Conservation (phyloP, 2,113 vertebrate genomes). For the Nesogale talazaci region DNA sequence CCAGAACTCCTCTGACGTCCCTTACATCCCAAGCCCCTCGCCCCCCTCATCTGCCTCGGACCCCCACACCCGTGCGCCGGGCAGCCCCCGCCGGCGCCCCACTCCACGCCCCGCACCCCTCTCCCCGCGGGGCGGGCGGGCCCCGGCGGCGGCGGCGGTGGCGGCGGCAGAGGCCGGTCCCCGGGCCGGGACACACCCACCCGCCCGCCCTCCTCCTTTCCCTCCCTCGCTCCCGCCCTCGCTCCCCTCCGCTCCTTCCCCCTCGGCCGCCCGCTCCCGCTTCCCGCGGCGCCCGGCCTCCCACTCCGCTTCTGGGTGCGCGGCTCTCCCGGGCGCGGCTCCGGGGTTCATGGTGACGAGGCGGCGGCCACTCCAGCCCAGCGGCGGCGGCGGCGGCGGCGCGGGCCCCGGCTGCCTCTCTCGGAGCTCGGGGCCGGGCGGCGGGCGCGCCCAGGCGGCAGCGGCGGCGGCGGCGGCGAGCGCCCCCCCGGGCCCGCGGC, state of each 20-base stretch:
- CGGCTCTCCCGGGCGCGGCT: constrained; percentile 71
- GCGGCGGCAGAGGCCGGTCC: constrained; percentile 68
- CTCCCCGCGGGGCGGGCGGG: constrained; percentile 12
- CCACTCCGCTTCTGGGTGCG: constrained; percentile 60
- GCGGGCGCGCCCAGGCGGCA: too few species aligned
- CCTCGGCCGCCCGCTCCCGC: constrained; percentile 55
- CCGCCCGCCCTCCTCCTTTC: constrained; percentile 53
- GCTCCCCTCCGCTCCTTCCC: constrained; percentile 25
- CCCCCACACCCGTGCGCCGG: neutral
- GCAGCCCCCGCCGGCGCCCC: neutral
- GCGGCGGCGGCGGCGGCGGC: constrained; percentile 50
- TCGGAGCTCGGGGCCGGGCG: too few species aligned
- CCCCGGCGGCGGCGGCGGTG: neutral
- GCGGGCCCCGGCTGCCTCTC: neutral
- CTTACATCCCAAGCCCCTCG: neutral
- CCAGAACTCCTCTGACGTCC: neutral
- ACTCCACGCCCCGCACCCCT: constrained; percentile 50
- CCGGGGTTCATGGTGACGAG: constrained; percentile 79
- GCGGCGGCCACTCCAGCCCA: constrained; percentile 68
- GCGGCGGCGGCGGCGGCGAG: too few species aligned
- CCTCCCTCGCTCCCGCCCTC: neutral
- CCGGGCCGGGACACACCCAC: constrained; percentile 69
- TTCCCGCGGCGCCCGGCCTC: constrained; percentile 61
- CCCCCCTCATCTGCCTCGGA: neutral
- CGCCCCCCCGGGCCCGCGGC: constrained; percentile 93